These are phyloP conservation scores for Emydoidea blandingii DNA, from an alignment of 2,797 vertebrate species.

Conservation along the genomic window DNA sequence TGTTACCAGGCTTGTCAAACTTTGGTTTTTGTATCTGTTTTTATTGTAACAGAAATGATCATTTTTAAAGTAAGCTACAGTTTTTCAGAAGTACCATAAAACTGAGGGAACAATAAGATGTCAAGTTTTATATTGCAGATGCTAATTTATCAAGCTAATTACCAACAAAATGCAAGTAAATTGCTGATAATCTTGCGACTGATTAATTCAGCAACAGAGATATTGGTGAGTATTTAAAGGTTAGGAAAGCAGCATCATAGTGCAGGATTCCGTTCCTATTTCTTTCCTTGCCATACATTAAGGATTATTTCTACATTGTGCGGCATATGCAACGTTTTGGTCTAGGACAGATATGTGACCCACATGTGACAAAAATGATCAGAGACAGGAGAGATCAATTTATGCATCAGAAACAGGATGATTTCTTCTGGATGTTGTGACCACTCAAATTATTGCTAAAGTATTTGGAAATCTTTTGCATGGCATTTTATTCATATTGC, in stretches of 20 bases:
- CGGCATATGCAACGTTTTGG: conserved; percentile 58
- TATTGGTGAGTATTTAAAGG: conserved; percentile 81
- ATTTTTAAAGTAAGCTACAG: conserved; percentile 76
- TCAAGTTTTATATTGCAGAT: conserved; percentile 83
- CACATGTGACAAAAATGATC: conserved; percentile 42
- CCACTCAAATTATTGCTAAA: conserved; percentile 11
- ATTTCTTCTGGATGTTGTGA: conserved; percentile 52
- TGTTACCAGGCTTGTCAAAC: conserved; percentile 78
- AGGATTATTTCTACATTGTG: conserved; percentile 56
- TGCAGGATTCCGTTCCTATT: conserved; percentile 64
- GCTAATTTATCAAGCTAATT: conserved; percentile 88
- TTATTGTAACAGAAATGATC: conserved; percentile 76
- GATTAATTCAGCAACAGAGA: conserved; percentile 81
- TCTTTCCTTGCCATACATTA: conserved; percentile 58
- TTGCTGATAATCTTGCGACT: conserved; percentile 84
- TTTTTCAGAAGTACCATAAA: conserved; percentile 79
- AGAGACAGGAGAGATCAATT: conserved; percentile 62
- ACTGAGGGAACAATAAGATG: conserved; percentile 81
- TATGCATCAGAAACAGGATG: conserved; percentile 53
- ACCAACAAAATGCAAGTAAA: conserved; percentile 84
- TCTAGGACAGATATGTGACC: conserved; percentile 61
- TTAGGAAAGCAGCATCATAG: conserved; percentile 67
- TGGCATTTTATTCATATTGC: background rate
- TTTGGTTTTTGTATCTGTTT: conserved; percentile 78
- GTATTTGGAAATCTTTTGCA: conserved; percentile 5